These are phyloP conservation scores for Prenolepis imparis DNA, from an alignment of 2,888 invertebrate genomes.

Conservation along the genomic window DNA sequence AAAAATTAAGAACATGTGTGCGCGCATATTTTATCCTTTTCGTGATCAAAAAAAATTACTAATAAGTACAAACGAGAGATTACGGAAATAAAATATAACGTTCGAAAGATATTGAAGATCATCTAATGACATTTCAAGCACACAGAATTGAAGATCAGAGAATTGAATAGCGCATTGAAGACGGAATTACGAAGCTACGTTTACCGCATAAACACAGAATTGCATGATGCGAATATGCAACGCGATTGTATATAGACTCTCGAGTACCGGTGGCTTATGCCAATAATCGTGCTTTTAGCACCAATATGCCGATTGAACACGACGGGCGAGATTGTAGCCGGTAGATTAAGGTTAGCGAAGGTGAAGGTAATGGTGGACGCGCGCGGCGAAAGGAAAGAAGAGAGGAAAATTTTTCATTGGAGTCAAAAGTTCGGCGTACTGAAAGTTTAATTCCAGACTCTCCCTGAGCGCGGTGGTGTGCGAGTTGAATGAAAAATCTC, in stretches of 20 bases:
- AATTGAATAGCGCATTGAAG: conserved; percentile 49
- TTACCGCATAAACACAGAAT: conserved; percentile 34
- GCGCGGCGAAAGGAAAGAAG: conserved; percentile 55
- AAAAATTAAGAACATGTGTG: neutral
- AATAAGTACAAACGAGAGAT: neutral
- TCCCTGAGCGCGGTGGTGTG: conserved; percentile 50
- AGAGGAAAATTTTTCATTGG: conserved; percentile 77
- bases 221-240: conserved; percentile 49
- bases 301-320: conserved; percentile 44
- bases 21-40: neutral
- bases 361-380: conserved; percentile 64
- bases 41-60: neutral
- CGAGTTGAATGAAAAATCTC: conserved; percentile 77
- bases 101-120: neutral
- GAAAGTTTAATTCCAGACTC: conserved; percentile 78
- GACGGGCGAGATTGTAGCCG: conserved; percentile 66
- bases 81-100: neutral
- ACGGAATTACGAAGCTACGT: conserved; percentile 32
- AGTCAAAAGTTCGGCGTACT: conserved; percentile 80
- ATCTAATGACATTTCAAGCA: conserved; percentile 21
- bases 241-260: conserved; percentile 38
- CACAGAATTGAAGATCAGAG: conserved; percentile 23
- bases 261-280: conserved; percentile 58
- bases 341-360: conserved; percentile 71
- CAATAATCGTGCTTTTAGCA: conserved; percentile 47